Conservation (phyloP, 2,797 vertebrate species). For the Danionella dracula region DNA sequence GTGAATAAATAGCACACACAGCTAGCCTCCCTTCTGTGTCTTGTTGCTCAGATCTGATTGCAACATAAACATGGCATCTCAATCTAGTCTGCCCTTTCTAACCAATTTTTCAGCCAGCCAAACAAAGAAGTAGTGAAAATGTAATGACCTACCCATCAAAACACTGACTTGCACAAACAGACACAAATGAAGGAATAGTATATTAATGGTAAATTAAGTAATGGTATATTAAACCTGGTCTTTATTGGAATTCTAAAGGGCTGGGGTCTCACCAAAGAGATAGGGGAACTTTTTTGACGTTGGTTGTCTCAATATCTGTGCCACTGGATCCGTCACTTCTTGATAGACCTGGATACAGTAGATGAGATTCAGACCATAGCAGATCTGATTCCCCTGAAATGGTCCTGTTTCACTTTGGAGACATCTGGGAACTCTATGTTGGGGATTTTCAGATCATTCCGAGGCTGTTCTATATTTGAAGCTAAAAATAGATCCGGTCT, state of each 20-base stretch:
- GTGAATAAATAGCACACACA: constrained; percentile 62
- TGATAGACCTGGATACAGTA: constrained; percentile 14
- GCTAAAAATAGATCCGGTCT: constrained; percentile 70
- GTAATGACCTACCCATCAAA: constrained; percentile 48
- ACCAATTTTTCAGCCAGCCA: constrained; percentile 54
- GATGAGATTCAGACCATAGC: too few relatives aligned
- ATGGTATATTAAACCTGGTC: constrained; percentile 42
- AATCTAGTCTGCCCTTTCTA: constrained; percentile 55
- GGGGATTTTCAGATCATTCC: constrained; percentile 56
- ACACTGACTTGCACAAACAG: constrained; percentile 20
- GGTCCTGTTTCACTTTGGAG: constrained; percentile 48
- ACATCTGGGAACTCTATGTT: constrained; percentile 53
- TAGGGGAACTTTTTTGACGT: too few relatives aligned
- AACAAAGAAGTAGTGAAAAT: constrained; percentile 52
- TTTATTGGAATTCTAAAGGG: constrained; percentile 26
- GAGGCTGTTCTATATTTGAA: constrained; percentile 64
- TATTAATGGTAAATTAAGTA: constrained; percentile 42
- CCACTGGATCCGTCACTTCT: constrained; percentile 33
- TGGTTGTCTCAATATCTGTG: too few relatives aligned
- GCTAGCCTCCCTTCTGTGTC: constrained; percentile 44
- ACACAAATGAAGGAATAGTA: constrained; percentile 29
- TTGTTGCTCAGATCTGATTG: constrained; percentile 67
- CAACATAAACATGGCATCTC: constrained; percentile 67
- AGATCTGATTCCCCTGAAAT: constrained; percentile 30
- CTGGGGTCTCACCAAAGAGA: constrained; percentile 9